Evolutionary conservation across 1,140 invertebrate genomes (phyloP).

Genomic region (Calliphora vicina): DNA sequence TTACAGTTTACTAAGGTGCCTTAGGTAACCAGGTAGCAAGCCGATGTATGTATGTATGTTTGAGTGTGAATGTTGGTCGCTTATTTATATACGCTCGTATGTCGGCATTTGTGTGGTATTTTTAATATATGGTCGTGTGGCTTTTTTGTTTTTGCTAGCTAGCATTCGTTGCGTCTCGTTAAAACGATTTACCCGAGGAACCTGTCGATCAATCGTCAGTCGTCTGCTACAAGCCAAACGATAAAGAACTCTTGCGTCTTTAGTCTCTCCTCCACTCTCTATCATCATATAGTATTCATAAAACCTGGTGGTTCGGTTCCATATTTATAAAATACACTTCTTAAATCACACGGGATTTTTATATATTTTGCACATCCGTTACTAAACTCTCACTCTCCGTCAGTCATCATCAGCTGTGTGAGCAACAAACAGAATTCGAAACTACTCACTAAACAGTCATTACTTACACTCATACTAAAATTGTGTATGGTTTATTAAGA

Average conservation of each 20-base stretch:
- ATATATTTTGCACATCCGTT: conserved; percentile 19
- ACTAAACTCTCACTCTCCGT: not conserved
- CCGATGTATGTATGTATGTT: not conserved
- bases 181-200: conserved; percentile 58
- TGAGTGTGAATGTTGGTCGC: too few species aligned
- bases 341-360: conserved; percentile 1
- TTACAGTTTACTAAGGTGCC: not conserved
- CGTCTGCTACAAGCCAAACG: conserved; percentile 57
- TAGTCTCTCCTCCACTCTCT: not conserved
- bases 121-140: conserved; percentile 56
- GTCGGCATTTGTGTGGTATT: conserved; percentile 25
- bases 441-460: not conserved
- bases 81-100: not conserved
- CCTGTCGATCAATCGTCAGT: conserved; percentile 63
- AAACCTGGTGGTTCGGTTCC: not conserved
- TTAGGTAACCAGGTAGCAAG: conserved; percentile 37
- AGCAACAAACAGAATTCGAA: not conserved
- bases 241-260: conserved; percentile 49
- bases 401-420: not conserved
- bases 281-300: not conserved
- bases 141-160: conserved; percentile 42
- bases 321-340: not conserved
- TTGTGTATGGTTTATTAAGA: conserved; percentile 8
- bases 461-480: not conserved
- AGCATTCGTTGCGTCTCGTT: conserved; percentile 45